Percentiles rank a stretch among this genome's conserved stretches.
phyloP scores from a whole-genome alignment of 2,113 vertebrate species.

The Osmerus eperlanus region DNA sequence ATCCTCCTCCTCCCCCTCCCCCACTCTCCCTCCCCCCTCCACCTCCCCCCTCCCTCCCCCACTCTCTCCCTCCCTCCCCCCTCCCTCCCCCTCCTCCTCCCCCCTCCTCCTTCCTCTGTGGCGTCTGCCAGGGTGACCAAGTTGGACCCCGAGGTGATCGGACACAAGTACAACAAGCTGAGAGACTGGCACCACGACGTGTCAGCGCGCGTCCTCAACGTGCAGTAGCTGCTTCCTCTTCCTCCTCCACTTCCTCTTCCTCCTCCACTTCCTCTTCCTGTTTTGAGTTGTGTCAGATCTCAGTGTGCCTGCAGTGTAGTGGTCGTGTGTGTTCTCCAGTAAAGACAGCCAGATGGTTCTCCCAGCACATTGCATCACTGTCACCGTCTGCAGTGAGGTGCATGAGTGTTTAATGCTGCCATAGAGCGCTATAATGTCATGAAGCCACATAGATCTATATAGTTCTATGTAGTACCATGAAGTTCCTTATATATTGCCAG shows the following conservation, averaged over 20 bases:
- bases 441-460: no score
- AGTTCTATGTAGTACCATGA: neutral
- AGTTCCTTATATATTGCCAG: no score
- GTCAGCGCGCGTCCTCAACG: constrained; percentile 91
- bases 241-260: constrained; percentile 27
- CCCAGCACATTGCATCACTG: no score
- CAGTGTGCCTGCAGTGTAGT: no score
- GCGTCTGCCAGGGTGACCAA: constrained; percentile 75
- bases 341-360: no score
- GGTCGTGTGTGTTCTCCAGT: no score
- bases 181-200: constrained; percentile 96
- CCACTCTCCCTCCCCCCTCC: constrained; percentile 10
- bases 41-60: neutral
- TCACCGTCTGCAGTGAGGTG: no score
- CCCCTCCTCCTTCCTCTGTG: constrained; percentile 58
- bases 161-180: constrained; percentile 93
- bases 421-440: no score
- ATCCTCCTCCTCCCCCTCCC: no score
- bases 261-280: neutral
- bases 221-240: constrained; percentile 66
- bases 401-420: no score
- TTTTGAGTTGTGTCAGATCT: neutral
- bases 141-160: constrained; percentile 86
- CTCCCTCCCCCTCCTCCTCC: neutral
- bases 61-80: constrained; percentile 5